Percentiles rank a stretch among this genome's conserved stretches.
Evolutionary conservation across 2,113 vertebrate species (phyloP).

Genomic region (Antechinus stuartii): DNA sequence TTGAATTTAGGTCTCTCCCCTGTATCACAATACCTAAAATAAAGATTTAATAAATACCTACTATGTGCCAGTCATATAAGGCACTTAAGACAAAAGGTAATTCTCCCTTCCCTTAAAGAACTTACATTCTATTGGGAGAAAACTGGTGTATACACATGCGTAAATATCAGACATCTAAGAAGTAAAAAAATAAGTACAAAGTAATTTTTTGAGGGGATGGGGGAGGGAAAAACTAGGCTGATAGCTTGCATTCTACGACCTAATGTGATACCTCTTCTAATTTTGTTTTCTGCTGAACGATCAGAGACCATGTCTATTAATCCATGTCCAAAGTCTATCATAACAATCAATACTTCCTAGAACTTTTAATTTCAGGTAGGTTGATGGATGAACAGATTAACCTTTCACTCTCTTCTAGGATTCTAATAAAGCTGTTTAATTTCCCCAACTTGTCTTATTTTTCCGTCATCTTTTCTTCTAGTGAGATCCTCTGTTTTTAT

Average conservation of each 20-base stretch:
- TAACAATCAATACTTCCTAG: constrained; percentile 13
- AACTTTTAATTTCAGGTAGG: constrained; percentile 12
- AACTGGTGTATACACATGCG: neutral
- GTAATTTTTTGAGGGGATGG: neutral
- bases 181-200: neutral
- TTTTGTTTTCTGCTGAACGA: neutral
- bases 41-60: neutral
- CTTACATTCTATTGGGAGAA: neutral
- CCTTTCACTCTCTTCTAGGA: constrained; percentile 26
- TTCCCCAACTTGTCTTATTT: neutral
- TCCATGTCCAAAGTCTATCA: too few relatives aligned
- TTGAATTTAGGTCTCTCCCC: neutral
- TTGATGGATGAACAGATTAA: neutral
- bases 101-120: neutral
- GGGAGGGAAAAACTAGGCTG: neutral
- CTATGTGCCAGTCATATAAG: neutral
- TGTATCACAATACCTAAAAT: neutral
- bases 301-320: neutral
- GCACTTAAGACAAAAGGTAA: neutral
- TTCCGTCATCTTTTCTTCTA: constrained; percentile 34
- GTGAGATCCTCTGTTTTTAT: constrained; percentile 51
- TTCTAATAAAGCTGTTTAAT: constrained; percentile 54
- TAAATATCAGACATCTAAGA: neutral
- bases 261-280: neutral
- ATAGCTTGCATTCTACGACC: neutral